Evolutionary conservation across 1,140 invertebrate species (phyloP).

Genomic region (Brachionus paranguensis): DNA sequence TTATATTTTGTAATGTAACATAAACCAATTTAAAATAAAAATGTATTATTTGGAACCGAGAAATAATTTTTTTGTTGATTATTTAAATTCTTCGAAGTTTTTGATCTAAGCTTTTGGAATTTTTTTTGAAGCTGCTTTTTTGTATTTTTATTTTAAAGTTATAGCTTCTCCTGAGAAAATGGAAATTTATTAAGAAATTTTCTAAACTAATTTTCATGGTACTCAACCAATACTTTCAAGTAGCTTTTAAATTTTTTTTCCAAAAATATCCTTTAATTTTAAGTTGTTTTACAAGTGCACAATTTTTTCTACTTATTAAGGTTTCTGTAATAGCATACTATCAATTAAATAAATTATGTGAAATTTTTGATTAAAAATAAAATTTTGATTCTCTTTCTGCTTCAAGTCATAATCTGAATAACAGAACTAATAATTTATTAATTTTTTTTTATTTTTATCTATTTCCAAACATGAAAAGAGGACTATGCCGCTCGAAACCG

Average conservation of each 20-base stretch:
- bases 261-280: slow-evolving; percentile 8
- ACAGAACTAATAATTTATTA: too few relatives aligned
- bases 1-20: background rate
- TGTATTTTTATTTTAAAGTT: background rate
- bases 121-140: too few relatives aligned
- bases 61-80: background rate
- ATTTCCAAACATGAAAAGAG: too few relatives aligned
- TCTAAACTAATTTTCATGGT: background rate
- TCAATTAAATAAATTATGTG: slow-evolving; percentile 1
- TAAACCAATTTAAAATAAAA: background rate
- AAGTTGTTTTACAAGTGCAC: background rate
- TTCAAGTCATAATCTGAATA: background rate
- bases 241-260: background rate
- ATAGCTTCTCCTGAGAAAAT: background rate
- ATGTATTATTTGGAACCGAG: background rate
- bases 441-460: too few relatives aligned
- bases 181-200: background rate
- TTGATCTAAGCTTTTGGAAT: too few relatives aligned
- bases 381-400: background rate
- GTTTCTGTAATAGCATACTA: slow-evolving; percentile 18
- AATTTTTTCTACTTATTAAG: background rate
- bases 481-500: too few relatives aligned
- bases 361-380: background rate
- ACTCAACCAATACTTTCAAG: background rate
- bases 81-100: too few relatives aligned